Evolutionary conservation across 2,888 invertebrate genomes (phyloP).

Genomic region (Pristionchus maxplancki): DNA sequence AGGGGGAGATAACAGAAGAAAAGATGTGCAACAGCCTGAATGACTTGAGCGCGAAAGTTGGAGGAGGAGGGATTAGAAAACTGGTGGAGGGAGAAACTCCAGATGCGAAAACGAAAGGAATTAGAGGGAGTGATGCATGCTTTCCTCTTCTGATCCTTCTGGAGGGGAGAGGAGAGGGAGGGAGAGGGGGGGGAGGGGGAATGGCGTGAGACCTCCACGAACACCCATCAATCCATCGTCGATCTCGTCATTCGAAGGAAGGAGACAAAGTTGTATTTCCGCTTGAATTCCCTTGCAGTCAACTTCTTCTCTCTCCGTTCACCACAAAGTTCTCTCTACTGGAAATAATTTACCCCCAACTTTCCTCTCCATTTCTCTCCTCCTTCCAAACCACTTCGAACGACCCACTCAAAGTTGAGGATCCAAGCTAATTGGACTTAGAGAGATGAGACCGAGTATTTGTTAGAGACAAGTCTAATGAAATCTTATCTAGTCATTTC

Average conservation of each 20-base stretch:
- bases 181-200: neutral
- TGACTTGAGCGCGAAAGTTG: neutral
- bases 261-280: neutral
- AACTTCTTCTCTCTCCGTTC: slow-evolving; percentile 15
- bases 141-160: neutral
- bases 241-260: neutral
- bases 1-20: neutral
- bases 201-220: neutral
- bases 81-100: neutral
- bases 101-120: slow-evolving; percentile 25
- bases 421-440: neutral
- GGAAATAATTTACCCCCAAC: slow-evolving; percentile 3
- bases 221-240: slow-evolving; percentile 22
- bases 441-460: neutral
- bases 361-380: neutral
- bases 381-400: slow-evolving; percentile 6
- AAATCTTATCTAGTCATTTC: neutral
- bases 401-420: neutral
- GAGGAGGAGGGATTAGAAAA: slow-evolving; percentile 15
- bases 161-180: neutral
- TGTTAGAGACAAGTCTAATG: neutral
- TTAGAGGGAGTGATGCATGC: slow-evolving; percentile 26
- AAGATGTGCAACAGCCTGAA: neutral
- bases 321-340: neutral
- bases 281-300: neutral